Conservation (phyloP, 2,888 invertebrate species). For the Cosmopolites sordidus region DNA sequence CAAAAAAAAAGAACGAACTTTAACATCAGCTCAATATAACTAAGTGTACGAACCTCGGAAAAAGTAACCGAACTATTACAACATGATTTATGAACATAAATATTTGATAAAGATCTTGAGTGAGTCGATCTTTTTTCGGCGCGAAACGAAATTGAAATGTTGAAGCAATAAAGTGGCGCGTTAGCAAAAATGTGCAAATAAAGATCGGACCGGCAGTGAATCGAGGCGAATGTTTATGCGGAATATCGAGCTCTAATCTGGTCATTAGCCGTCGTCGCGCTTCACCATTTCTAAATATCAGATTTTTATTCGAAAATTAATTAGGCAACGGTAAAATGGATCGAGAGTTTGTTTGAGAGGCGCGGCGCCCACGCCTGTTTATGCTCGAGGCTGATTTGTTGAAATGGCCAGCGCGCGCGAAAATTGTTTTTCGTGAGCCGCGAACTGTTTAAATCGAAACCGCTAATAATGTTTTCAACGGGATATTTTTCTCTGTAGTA, state of each 20-base stretch:
- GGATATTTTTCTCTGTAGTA: constrained; percentile 30
- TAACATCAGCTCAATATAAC: too few relatives aligned
- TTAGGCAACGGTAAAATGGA: constrained; percentile 17
- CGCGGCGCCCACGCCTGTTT: constrained; percentile 20
- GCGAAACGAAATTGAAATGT: too few relatives aligned
- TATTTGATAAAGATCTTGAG: too few relatives aligned
- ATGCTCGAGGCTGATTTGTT: constrained; percentile 18
- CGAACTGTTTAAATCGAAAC: constrained; percentile 26
- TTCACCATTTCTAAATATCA: constrained; percentile 21
- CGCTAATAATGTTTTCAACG: constrained; percentile 31
- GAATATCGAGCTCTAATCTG: too few relatives aligned
- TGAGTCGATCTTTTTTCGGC: too few relatives aligned
- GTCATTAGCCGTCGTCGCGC: constrained; percentile 18
- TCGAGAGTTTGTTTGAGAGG: constrained; percentile 25
- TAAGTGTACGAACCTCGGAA: too few relatives aligned
- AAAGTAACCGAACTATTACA: too few relatives aligned
- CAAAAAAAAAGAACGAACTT: too few relatives aligned
- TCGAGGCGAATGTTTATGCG: not conserved
- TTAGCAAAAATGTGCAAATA: too few relatives aligned
- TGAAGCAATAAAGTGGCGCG: too few relatives aligned
- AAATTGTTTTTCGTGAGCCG: constrained; percentile 22
- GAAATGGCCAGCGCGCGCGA: constrained; percentile 20
- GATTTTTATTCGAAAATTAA: constrained; percentile 26
- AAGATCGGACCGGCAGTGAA: too few relatives aligned
- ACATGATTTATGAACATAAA: too few relatives aligned